These are phyloP conservation scores for Catocala fraxini DNA, from an alignment of 2,888 invertebrate genomes.

Conservation along the genomic window DNA sequence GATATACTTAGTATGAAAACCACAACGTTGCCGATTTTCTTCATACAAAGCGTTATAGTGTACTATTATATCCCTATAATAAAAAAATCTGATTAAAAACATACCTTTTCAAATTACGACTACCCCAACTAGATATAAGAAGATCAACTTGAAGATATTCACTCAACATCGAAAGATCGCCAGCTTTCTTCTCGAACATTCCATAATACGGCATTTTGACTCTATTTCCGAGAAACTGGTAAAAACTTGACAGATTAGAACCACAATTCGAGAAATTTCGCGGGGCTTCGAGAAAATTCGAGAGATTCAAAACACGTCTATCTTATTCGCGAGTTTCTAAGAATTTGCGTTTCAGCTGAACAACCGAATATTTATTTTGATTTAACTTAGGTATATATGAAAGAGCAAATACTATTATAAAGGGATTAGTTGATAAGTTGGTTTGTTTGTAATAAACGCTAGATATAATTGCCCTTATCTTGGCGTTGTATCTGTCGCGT, in stretches of 20 bases:
- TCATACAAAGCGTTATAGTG: too few species aligned
- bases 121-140: slow-evolving; percentile 15
- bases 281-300: too few species aligned
- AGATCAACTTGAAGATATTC: slow-evolving; percentile 33
- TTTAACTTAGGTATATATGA: not conserved
- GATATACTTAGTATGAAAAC: too few species aligned
- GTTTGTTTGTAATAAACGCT: slow-evolving; percentile 1
- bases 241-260: too few species aligned
- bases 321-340: not conserved
- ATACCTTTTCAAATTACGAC: slow-evolving; percentile 22
- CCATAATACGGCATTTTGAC: slow-evolving; percentile 30
- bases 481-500: too few species aligned
- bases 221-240: too few species aligned
- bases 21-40: too few species aligned
- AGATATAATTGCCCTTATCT: too few species aligned
- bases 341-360: not conserved
- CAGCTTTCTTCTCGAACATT: slow-evolving; percentile 39
- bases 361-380: slow-evolving; percentile 5
- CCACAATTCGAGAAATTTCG: too few species aligned
- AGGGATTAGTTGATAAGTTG: slow-evolving; percentile 14
- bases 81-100: not conserved
- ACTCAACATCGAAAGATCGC: slow-evolving; percentile 31
- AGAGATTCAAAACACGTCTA: too few species aligned
- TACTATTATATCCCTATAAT: too few species aligned
- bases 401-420: slow-evolving; percentile 15